A percentile compares a stretch with the other conserved stretches of the same genome.
phyloP scores from a whole-genome alignment of 2,888 invertebrate species.

The Endomychus coccineus region DNA sequence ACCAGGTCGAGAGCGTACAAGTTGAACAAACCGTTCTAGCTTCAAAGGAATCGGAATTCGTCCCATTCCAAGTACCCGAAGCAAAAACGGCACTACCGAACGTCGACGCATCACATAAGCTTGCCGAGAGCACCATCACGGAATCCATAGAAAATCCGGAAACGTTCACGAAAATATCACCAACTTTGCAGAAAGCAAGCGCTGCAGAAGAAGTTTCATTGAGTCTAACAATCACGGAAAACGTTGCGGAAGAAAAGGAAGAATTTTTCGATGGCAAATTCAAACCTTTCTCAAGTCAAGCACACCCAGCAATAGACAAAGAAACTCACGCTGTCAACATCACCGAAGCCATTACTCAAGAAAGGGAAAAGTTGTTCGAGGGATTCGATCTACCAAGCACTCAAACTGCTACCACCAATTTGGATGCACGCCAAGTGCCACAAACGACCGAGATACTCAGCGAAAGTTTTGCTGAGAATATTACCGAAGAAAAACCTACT shows the following conservation, averaged over 20 bases:
- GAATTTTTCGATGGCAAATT: constrained; percentile 42
- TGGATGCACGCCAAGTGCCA: constrained; percentile 42
- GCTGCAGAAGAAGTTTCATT: constrained; percentile 44
- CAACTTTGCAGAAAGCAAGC: constrained; percentile 34
- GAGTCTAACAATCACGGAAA: constrained; percentile 46
- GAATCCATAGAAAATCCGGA: constrained; percentile 31
- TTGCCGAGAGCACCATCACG: constrained; percentile 39
- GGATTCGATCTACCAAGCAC: constrained; percentile 26
- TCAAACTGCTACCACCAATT: constrained; percentile 37
- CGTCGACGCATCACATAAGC: constrained; percentile 36
- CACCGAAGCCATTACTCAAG: constrained; percentile 34
- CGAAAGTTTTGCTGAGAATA: constrained; percentile 15
- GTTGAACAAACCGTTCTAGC: constrained; percentile 42
- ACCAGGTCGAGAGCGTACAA: constrained; percentile 39
- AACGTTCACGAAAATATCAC: constrained; percentile 25
- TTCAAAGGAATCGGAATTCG: constrained; percentile 42
- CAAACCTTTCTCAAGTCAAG: constrained; percentile 45
- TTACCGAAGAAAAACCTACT: constrained; percentile 12
- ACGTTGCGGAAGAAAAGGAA: constrained; percentile 46
- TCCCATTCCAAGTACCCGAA: constrained; percentile 34
- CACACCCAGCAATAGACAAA: constrained; percentile 45
- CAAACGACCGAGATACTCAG: constrained; percentile 32
- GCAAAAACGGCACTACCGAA: constrained; percentile 31
- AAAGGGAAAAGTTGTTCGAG: constrained; percentile 36
- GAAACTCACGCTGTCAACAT: constrained; percentile 45